Percentiles rank a stretch among this genome's conserved stretches.
Evolutionary conservation across 2,888 invertebrate genomes (phyloP).

Genomic region (Drosophila acutilabella): DNA sequence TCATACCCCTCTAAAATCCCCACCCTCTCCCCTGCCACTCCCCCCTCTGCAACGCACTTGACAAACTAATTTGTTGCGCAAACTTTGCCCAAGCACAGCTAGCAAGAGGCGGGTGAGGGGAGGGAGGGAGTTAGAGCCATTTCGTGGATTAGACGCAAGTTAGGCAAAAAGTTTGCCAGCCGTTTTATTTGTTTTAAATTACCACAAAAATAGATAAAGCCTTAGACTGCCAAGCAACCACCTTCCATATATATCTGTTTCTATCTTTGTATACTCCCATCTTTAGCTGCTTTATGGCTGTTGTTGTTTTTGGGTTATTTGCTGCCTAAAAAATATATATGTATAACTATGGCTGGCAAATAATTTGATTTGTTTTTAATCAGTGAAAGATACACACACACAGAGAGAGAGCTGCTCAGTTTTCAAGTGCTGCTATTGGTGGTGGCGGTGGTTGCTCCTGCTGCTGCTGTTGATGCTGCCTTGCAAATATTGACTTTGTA

Average conservation of each 20-base stretch:
- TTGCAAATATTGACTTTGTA: conserved; percentile 81
- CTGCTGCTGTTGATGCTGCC: conserved; percentile 32
- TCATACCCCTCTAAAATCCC: not conserved
- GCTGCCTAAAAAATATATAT: conserved; percentile 38
- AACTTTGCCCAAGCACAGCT: conserved; percentile 61
- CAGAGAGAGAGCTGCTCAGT: conserved; percentile 49
- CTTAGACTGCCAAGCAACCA: conserved; percentile 3
- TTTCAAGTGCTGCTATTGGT: conserved; percentile 48
- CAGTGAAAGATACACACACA: conserved; percentile 66
- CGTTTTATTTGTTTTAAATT: conserved; percentile 81
- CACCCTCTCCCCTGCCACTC: not conserved
- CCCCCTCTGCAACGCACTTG: conserved; percentile 61
- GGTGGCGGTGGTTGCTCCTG: conserved; percentile 3
- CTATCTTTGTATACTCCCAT: not conserved
- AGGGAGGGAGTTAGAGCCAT: conserved; percentile 31
- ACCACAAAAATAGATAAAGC: conserved; percentile 81
- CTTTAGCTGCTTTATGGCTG: conserved; percentile 5
- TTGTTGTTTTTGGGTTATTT: conserved; percentile 42
- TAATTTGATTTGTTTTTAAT: conserved; percentile 85
- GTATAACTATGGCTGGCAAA: conserved; percentile 76
- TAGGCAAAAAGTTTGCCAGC: conserved; percentile 55
- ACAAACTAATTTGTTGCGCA: conserved; percentile 78
- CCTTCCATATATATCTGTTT: not conserved
- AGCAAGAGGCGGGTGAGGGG: not conserved
- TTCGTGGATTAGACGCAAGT: conserved; percentile 57